These are phyloP conservation scores for Ptychodera flava DNA, from an alignment of 35 echinoderm and acorn worm genomes.

Conservation along the genomic window DNA sequence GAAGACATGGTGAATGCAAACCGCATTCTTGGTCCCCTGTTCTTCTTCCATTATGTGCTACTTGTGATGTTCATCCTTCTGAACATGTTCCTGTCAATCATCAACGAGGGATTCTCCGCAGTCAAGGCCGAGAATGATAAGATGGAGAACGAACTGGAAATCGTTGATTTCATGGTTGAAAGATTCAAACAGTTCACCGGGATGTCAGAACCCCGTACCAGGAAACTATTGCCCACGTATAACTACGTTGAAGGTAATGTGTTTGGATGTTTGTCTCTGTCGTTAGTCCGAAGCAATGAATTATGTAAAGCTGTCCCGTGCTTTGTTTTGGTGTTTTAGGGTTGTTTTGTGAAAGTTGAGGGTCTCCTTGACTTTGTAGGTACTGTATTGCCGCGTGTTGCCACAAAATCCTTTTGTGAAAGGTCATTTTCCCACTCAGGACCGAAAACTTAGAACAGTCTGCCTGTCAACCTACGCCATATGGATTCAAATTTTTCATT, in stretches of 20 bases:
- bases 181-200: constrained; percentile 80
- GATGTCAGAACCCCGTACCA: constrained; percentile 49
- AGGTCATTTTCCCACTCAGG: not conserved
- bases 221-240: constrained; percentile 26
- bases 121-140: constrained; percentile 41
- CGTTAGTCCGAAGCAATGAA: not conserved
- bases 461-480: too few relatives aligned
- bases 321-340: not conserved
- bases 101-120: constrained; percentile 74
- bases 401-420: not conserved
- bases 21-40: constrained; percentile 55
- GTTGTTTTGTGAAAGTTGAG: not conserved
- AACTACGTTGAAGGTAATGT: constrained; percentile 81
- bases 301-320: not conserved
- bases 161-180: constrained; percentile 85
- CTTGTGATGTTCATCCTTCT: constrained; percentile 72
- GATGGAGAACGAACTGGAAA: constrained; percentile 68
- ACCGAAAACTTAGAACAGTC: too few relatives aligned
- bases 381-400: not conserved
- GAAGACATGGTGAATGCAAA: constrained; percentile 49
- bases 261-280: not conserved
- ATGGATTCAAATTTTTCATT: too few relatives aligned
- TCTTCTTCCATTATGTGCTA: constrained; percentile 83
- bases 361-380: not conserved
- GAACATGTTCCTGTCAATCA: constrained; percentile 89